phyloP scores from a whole-genome alignment of 2,113 vertebrate genomes.

The Sinocyclocheilus anophthalmus region DNA sequence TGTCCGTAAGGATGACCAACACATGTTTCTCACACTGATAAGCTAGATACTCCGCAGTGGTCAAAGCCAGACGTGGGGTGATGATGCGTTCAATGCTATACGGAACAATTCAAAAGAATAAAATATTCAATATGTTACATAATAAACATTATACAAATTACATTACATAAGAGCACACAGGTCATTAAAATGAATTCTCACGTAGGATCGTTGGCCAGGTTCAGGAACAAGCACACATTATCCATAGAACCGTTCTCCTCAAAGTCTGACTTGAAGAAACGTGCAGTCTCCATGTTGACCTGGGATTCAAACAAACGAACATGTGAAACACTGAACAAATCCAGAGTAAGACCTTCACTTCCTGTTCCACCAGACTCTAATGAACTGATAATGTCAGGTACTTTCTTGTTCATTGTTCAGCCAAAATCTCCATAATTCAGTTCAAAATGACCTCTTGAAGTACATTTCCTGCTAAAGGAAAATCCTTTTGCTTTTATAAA shows the following conservation, averaged over 20 bases:
- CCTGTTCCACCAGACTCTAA: not conserved
- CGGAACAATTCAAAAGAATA: conserved; percentile 26
- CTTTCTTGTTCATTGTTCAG: not conserved
- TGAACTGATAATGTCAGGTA: not conserved
- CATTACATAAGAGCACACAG: not conserved
- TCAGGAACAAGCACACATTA: conserved; percentile 83
- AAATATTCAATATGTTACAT: not conserved
- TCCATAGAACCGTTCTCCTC: conserved; percentile 87
- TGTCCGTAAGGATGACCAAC: conserved; percentile 82
- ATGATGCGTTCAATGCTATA: conserved; percentile 82
- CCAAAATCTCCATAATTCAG: conserved; percentile 10
- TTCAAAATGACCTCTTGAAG: conserved; percentile 41
- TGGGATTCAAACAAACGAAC: conserved; percentile 46
- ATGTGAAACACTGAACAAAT: not conserved
- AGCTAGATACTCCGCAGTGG: conserved; percentile 80
- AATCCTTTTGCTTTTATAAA: not conserved
- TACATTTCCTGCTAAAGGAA: conserved; percentile 44
- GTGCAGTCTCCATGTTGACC: conserved; percentile 86
- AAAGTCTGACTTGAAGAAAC: conserved; percentile 84
- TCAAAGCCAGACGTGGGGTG: conserved; percentile 81
- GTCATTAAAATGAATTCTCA: conserved; percentile 59
- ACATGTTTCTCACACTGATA: conserved; percentile 86
- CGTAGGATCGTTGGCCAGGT: conserved; percentile 83
- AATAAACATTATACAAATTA: not conserved
- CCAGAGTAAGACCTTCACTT: not conserved